Percentiles rank a stretch among this genome's conserved stretches.
Conservation (phyloP, 1,140 invertebrate genomes). For the Apis laboriosa region DNA sequence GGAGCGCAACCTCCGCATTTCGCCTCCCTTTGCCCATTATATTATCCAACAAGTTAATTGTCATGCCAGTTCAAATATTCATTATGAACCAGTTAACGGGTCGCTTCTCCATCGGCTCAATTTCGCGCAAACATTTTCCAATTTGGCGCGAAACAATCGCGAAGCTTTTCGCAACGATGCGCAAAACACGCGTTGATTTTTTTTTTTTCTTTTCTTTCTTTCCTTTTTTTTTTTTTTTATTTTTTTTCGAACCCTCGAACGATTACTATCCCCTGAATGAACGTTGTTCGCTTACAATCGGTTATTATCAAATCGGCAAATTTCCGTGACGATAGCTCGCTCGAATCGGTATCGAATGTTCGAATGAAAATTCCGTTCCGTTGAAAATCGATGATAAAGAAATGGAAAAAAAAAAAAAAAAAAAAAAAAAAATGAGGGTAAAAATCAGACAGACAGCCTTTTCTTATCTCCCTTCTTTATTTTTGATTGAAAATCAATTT, state of each 20-base stretch:
- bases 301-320: neutral
- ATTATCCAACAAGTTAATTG: slow-evolving; percentile 64
- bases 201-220: slow-evolving; percentile 34
- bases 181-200: slow-evolving; percentile 12
- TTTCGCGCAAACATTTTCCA: slow-evolving; percentile 45
- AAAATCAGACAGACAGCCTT: too few species aligned
- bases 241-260: slow-evolving; percentile 1
- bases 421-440: too few species aligned
- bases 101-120: slow-evolving; percentile 32
- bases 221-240: slow-evolving; percentile 7
- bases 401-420: neutral
- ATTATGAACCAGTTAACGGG: slow-evolving; percentile 52
- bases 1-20: neutral
- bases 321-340: too few species aligned
- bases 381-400: neutral
- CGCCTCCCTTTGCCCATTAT: slow-evolving; percentile 47
- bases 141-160: slow-evolving; percentile 40
- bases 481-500: neutral
- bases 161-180: slow-evolving; percentile 17
- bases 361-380: neutral
- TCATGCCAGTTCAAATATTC: slow-evolving; percentile 65
- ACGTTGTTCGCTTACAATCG: slow-evolving; percentile 1
- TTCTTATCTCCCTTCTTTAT: too few species aligned
- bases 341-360: neutral
- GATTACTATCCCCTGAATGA: neutral